Base-by-base conservation (phyloP, 1,140 invertebrate genomes). In the Nilaparvata lugens region DNA sequence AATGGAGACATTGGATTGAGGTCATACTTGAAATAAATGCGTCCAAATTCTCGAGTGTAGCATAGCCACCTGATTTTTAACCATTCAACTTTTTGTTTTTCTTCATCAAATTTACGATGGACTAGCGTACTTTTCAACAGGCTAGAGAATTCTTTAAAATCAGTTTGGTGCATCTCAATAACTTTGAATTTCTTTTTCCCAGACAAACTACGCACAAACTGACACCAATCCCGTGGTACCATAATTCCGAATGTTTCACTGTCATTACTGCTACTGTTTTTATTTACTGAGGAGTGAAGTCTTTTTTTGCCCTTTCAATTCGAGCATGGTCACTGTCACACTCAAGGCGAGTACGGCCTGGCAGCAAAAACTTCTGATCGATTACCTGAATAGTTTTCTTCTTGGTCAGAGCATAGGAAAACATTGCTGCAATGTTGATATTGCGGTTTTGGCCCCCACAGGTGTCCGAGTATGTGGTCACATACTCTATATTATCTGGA, bases 351-450 rank as follows among this genome's bases (percentile, higher is more conserved):
- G 65, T 69, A 53, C 73, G 71, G 16, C 71, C 69, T 53, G 67
- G 61, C 18, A 71, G 66, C 23, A 73, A 16, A 63, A 73, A 73
- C 52, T 73, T 72, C 56, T 74, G 70, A 40, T 71, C 66, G 24
- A 73, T 61, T 4, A 25, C 18, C 60, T 68, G 28, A 60, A 66
- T 21, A 23, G 59, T 58, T n/a, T 43, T 19, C 42, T 60, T 45
- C 16, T 64, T 25, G 21, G 18, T 40, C 24, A 63, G 13, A 24
- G 16, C 24, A 21, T 55, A 55, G 11, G 42, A 35, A n/a, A 59
- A 61, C 48, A 53, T 59, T 11, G 38, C 24, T 4, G 52, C 23
- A 2, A 48, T 48, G 21, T 48, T 48, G 5, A 18, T 48, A 48
- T 48, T 48, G 2, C 45, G 16, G 11, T 48, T 48, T 48, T 48